A percentile compares a stretch with the other conserved stretches of the same genome.
Conservation (phyloP, 2,113 vertebrate genomes). For the Grus americana region DNA sequence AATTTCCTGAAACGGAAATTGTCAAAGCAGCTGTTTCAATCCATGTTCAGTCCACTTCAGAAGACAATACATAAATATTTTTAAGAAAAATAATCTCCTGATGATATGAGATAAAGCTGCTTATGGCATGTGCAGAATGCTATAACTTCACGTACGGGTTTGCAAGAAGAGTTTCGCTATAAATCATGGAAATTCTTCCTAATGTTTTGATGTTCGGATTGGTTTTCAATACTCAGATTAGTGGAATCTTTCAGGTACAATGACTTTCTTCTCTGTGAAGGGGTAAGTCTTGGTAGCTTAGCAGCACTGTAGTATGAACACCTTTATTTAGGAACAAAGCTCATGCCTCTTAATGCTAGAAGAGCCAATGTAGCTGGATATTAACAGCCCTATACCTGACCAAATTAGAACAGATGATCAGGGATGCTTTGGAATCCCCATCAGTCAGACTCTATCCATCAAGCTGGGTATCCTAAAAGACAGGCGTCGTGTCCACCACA, state of each 20-base stretch:
- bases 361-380: neutral
- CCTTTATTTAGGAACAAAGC: neutral
- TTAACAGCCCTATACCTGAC: neutral
- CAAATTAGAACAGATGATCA: neutral
- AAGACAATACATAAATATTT: neutral
- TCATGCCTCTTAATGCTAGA: neutral
- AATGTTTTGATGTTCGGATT: neutral
- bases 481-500: accelerated
- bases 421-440: neutral
- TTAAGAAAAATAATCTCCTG: neutral
- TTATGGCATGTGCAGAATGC: neutral
- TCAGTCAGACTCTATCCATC: neutral
- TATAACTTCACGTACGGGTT: neutral
- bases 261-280: neutral
- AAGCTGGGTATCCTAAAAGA: neutral
- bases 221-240: neutral
- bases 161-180: neutral
- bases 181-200: neutral
- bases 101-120: neutral
- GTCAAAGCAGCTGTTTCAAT: neutral
- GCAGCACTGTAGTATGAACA: neutral
- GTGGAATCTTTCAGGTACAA: neutral
- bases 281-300: neutral
- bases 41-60: neutral
- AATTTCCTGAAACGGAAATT: neutral